These are phyloP conservation scores for Parnassius glacialis DNA, from an alignment of 2,888 invertebrate genomes.

Conservation along the genomic window DNA sequence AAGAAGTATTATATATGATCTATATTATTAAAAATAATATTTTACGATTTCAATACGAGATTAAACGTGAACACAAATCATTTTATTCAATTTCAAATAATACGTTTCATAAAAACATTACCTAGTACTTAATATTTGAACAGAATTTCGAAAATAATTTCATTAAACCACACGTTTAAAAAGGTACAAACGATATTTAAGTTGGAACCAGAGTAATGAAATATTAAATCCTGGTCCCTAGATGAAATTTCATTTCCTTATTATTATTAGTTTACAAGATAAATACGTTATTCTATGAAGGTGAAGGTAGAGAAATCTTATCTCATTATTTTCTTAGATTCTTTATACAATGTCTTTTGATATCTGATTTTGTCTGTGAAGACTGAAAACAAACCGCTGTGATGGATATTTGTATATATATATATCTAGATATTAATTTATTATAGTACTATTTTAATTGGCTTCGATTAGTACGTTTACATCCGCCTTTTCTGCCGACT, in stretches of 20 bases:
- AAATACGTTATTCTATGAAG: constrained; percentile 11
- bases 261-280: constrained; percentile 24
- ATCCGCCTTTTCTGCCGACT: too few relatives aligned
- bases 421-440: too few relatives aligned
- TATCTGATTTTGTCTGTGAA: background rate
- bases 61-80: too few relatives aligned
- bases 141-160: too few relatives aligned
- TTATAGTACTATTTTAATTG: background rate
- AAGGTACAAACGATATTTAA: constrained; percentile 20
- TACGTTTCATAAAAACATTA: too few relatives aligned
- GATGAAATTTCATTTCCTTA: constrained; percentile 22
- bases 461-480: background rate
- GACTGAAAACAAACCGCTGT: constrained; percentile 3
- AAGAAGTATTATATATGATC: too few relatives aligned
- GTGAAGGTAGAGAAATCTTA: background rate
- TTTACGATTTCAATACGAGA: too few relatives aligned
- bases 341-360: background rate
- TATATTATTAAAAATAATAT: too few relatives aligned
- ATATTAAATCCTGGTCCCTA: constrained; percentile 23
- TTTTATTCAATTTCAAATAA: too few relatives aligned
- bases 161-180: background rate
- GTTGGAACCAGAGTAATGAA: constrained; percentile 9
- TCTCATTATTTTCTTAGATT: constrained; percentile 20
- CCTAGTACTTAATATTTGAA: too few relatives aligned
- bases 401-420: too few relatives aligned